Evolutionary conservation across 1,140 invertebrate species (phyloP).

Genomic region (Drosophila tsacasi): DNA sequence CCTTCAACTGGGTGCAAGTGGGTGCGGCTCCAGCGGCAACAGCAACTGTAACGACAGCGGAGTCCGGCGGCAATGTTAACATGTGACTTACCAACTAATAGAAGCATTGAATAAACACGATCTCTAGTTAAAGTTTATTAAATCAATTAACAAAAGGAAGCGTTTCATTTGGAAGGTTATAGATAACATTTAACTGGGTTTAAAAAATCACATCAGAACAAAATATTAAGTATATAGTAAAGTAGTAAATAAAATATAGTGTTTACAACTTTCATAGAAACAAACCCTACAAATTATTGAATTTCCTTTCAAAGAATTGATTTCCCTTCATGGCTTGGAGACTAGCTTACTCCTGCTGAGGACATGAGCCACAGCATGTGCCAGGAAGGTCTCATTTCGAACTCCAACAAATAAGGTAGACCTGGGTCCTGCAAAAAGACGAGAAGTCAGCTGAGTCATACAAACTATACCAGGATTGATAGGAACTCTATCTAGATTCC

Average conservation of each 20-base stretch:
- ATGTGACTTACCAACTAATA: constrained; percentile 51
- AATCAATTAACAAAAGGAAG: constrained; percentile 26
- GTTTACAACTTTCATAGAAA: too few species aligned
- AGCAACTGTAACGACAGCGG: neutral
- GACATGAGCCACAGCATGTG: constrained; percentile 62
- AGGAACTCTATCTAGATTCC: neutral
- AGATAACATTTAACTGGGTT: neutral
- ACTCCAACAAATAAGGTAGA: constrained; percentile 64
- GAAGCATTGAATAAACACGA: constrained; percentile 47
- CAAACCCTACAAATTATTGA: neutral
- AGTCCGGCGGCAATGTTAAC: constrained; percentile 36
- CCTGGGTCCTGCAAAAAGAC: constrained; percentile 46
- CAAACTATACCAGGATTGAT: neutral
- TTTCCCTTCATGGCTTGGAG: neutral
- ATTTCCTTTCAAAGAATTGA: neutral
- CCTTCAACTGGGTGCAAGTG: constrained; percentile 62
- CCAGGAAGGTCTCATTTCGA: constrained; percentile 67
- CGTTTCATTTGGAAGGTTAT: neutral
- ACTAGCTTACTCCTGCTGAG: constrained; percentile 15
- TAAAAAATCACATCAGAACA: neutral
- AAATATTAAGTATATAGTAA: too few species aligned
- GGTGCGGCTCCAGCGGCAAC: constrained; percentile 18
- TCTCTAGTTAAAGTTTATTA: constrained; percentile 58
- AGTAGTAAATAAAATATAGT: too few species aligned
- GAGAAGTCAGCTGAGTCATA: neutral